These are phyloP conservation scores for Netelia fuscicornis DNA, from an alignment of 2,888 invertebrate genomes.

Conservation along the genomic window DNA sequence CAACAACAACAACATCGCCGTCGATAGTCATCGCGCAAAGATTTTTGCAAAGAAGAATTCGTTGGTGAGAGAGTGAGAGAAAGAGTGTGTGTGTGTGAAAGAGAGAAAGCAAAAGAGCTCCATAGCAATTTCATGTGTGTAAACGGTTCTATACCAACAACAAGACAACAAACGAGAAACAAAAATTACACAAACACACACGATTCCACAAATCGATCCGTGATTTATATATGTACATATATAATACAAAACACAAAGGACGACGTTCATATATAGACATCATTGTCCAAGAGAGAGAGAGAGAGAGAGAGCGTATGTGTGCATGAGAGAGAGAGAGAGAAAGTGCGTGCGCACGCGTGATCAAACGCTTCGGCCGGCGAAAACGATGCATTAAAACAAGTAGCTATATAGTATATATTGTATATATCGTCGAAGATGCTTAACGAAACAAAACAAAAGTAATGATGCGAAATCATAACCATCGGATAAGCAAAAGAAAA, in stretches of 20 bases:
- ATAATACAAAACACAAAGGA: slow-evolving; percentile 47
- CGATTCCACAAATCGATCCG: slow-evolving; percentile 44
- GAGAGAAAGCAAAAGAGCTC: slow-evolving; percentile 17
- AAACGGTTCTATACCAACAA: slow-evolving; percentile 27
- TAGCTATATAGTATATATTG: not conserved
- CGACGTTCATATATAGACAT: slow-evolving; percentile 39
- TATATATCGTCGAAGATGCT: slow-evolving; percentile 25
- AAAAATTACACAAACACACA: slow-evolving; percentile 13
- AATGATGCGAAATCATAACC: too few species aligned
- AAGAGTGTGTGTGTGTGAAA: not conserved
- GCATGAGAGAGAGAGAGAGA: slow-evolving; percentile 54
- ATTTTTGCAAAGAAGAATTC: not conserved
- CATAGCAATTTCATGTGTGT: slow-evolving; percentile 33
- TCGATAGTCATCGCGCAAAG: slow-evolving; percentile 43
- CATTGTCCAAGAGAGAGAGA: slow-evolving; percentile 1
- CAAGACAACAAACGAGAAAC: slow-evolving; percentile 17
- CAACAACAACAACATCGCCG: slow-evolving; percentile 14
- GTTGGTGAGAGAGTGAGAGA: not conserved
- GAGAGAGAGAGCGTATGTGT: slow-evolving; percentile 12
- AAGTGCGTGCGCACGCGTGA: slow-evolving; percentile 50
- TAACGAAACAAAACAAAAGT: not conserved
- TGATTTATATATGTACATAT: slow-evolving; percentile 72
- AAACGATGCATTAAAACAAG: slow-evolving; percentile 34
- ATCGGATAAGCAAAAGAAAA: slow-evolving; percentile 9
- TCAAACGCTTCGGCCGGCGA: slow-evolving; percentile 25